Base-by-base conservation (phyloP, 2,797 vertebrate species). In the Hafferia zeledoni region DNA sequence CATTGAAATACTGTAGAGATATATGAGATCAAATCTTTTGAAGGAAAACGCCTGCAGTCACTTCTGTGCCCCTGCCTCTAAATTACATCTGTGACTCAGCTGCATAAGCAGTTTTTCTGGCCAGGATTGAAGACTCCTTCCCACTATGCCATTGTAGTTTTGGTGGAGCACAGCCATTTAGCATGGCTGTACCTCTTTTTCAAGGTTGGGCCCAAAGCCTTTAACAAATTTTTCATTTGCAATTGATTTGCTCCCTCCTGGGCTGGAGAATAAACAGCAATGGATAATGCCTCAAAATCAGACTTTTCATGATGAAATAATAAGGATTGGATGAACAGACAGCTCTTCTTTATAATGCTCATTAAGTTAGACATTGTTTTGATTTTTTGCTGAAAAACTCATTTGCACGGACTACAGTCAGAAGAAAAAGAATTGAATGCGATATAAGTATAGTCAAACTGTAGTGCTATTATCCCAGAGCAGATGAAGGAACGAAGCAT, bases 151-250 rank as follows among this genome's bases (percentile, higher is more conserved):
- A 77, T 78, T 91, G 86, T 80, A 81, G 46, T 83, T 93, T 95
- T 77, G 81, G 81, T 89, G 90, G 78, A 96, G 28, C 17, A 67
- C 57, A 90, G 87, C 55, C 82, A 91, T 92, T 79, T 76, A 82
- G 30, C 47, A 72, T 27, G 23, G n/a, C 11, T 91, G 28, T 56
- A 33, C 24, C 75, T 89, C 68, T 93, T 72, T 88, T 67, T 53
- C 30, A 74, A 87, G 70, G 27, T 11, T 87, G 68, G 79, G 56
- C 47, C 74, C 65, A 94, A 95, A 84, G 60, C 18, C 41, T 83
- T 74, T 75, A 39, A 92, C 84, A 92, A 95, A 83, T 89, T 92
- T 93, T 94, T 52, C 87, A 96, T 95, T 96, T 94, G 85, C 50
- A 91, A 81, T 70, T 94, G 68, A 93, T 95, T 94, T 91, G 43